phyloP scores from a whole-genome alignment of 2,113 vertebrate genomes.

The Chaetorhynchus papuensis region DNA sequence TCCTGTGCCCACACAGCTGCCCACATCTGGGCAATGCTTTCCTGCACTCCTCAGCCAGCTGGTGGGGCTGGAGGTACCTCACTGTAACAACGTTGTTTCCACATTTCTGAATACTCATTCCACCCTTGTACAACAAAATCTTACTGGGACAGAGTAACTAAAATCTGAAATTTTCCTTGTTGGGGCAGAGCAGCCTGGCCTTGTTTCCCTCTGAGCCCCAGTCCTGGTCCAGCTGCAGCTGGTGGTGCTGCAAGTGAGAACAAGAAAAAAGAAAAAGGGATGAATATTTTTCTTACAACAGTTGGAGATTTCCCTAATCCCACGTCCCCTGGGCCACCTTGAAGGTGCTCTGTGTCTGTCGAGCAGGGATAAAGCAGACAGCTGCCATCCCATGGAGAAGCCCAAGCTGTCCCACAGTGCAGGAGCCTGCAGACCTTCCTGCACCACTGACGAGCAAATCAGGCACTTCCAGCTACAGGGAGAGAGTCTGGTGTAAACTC shows the following conservation, averaged over 20 bases:
- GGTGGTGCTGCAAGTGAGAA: not conserved
- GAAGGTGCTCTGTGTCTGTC: not conserved
- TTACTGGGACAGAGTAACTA: not conserved
- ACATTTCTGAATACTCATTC: not conserved
- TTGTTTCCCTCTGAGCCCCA: not conserved
- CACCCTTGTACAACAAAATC: not conserved
- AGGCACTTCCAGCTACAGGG: not conserved
- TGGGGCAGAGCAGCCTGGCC: not conserved
- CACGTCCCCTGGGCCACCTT: not conserved
- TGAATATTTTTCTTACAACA: not conserved
- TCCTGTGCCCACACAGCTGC: not conserved
- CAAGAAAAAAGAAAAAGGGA: not conserved
- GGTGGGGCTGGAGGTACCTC: not conserved
- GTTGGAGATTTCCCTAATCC: not conserved
- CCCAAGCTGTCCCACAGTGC: not conserved
- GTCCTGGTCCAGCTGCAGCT: not conserved
- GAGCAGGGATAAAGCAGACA: not conserved
- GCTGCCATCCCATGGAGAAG: not conserved
- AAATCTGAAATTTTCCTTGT: not conserved
- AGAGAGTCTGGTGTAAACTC: not conserved
- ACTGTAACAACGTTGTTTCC: rapidly evolving
- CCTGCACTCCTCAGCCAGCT: not conserved
- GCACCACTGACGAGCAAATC: not conserved
- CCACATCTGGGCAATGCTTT: not conserved
- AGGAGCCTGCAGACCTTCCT: not conserved